Evolutionary conservation across 1,140 invertebrate species (phyloP).

Genomic region (Nephila pilipes): DNA sequence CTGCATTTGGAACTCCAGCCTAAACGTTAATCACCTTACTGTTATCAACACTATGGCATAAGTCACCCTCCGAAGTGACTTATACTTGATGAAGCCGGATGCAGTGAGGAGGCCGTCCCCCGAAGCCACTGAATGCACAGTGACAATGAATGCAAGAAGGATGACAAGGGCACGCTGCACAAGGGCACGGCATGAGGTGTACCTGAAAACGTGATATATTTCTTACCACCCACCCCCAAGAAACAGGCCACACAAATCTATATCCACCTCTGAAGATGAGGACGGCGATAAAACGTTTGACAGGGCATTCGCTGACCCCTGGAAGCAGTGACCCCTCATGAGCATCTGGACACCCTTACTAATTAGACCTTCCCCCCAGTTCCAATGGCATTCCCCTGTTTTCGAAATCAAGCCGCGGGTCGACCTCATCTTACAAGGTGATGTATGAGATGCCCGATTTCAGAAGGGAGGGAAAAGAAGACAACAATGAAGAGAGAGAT

Average conservation of each 20-base stretch:
- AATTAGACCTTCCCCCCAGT: slow-evolving; percentile 48
- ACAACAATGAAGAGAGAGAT: slow-evolving; percentile 8
- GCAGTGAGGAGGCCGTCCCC: slow-evolving; percentile 36
- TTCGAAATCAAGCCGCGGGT: neutral
- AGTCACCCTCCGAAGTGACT: neutral
- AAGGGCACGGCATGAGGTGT: slow-evolving; percentile 67
- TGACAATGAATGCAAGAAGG: slow-evolving; percentile 70
- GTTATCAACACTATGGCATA: neutral
- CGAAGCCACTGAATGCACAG: neutral
- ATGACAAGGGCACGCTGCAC: slow-evolving; percentile 71
- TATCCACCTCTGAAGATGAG: slow-evolving; percentile 40
- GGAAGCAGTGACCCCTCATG: slow-evolving; percentile 44
- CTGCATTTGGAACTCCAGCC: too few species aligned
- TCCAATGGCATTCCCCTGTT: neutral
- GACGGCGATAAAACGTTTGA: slow-evolving; percentile 58
- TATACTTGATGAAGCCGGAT: neutral
- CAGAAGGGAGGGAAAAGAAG: neutral
- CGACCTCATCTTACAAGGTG: slow-evolving; percentile 38
- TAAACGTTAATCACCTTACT: neutral
- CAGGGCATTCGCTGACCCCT: slow-evolving; percentile 28
- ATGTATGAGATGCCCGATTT: slow-evolving; percentile 57
- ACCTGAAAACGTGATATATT: slow-evolving; percentile 72
- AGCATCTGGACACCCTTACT: slow-evolving; percentile 74
- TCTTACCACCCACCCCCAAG: slow-evolving; percentile 61
- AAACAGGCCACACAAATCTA: slow-evolving; percentile 67